Evolutionary conservation across 2,888 invertebrate species (phyloP).

Genomic region (Hofmannophila pseudospretella): DNA sequence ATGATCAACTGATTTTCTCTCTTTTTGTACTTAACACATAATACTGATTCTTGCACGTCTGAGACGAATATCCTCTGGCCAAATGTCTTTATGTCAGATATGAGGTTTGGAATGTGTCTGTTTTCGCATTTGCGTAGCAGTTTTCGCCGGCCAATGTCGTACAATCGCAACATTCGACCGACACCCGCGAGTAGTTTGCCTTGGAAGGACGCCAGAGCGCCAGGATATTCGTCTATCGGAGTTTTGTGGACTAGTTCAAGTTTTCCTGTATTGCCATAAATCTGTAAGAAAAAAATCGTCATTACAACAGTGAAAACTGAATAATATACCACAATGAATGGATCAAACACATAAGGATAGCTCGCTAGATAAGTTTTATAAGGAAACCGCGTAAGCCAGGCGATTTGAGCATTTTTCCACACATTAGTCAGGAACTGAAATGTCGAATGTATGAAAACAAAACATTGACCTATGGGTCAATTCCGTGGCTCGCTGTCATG

Average conservation of each 20-base stretch:
- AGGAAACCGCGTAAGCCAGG: too few relatives aligned
- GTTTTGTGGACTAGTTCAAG: conserved; percentile 97
- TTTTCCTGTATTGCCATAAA: conserved; percentile 86
- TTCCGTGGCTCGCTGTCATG: too few relatives aligned
- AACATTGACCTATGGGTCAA: too few relatives aligned
- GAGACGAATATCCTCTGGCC: conserved; percentile 96
- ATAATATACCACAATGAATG: too few relatives aligned
- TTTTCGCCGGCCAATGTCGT: conserved; percentile 96
- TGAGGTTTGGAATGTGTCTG: conserved; percentile 95
- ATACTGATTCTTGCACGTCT: conserved; percentile 98
- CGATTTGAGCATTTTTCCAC: too few relatives aligned
- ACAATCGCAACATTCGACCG: conserved; percentile 93
- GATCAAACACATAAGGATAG: background rate
- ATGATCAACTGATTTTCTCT: conserved; percentile 98
- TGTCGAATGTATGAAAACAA: too few relatives aligned
- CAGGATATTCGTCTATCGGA: conserved; percentile 93
- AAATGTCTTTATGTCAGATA: conserved; percentile 95
- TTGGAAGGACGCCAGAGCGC: conserved; percentile 93
- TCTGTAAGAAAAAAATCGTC: conserved; percentile 37
- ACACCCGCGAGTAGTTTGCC: conserved; percentile 95
- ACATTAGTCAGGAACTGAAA: too few relatives aligned
- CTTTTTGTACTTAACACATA: conserved; percentile 95
- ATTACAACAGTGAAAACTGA: too few relatives aligned
- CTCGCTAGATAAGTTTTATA: too few relatives aligned
- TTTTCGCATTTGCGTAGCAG: conserved; percentile 98